These are phyloP conservation scores for Scaptomyza tumidula DNA, from an alignment of 2,888 invertebrate genomes.

Conservation along the genomic window DNA sequence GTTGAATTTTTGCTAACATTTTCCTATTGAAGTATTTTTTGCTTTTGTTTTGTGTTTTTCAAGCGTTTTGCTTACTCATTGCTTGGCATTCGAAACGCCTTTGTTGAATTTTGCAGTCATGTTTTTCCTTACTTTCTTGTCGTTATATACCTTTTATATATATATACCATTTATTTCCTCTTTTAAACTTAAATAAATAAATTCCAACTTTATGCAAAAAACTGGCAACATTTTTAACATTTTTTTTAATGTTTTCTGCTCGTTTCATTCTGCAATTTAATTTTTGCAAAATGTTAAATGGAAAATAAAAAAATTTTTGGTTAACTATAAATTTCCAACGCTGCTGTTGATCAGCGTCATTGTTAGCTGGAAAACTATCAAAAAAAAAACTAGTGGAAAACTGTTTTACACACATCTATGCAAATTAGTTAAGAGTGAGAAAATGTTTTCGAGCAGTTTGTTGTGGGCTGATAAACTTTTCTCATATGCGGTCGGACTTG, in stretches of 20 bases:
- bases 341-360: conserved; percentile 19
- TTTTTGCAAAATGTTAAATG: conserved; percentile 33
- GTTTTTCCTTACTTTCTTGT: conserved; percentile 41
- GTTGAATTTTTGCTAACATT: conserved; percentile 28
- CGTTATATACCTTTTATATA: conserved; percentile 10
- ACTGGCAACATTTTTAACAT: conserved; percentile 22
- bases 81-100: conserved; percentile 59
- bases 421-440: conserved; percentile 42
- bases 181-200: conserved; percentile 43
- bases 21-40: conserved; percentile 37
- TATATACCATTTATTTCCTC: conserved; percentile 4
- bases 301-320: conserved; percentile 29
- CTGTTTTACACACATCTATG: conserved; percentile 12
- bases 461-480: conserved; percentile 52
- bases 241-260: too few relatives aligned
- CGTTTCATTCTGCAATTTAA: conserved; percentile 23
- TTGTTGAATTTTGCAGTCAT: conserved; percentile 53
- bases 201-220: conserved; percentile 42
- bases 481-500: conserved; percentile 31
- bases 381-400: conserved; percentile 9
- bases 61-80: conserved; percentile 47
- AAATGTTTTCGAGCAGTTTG: conserved; percentile 15
- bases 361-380: conserved; percentile 1
- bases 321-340: conserved; percentile 26
- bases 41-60: conserved; percentile 22